Conservation (phyloP, 2,888 invertebrate species). For the Scaptomyza polygonia region DNA sequence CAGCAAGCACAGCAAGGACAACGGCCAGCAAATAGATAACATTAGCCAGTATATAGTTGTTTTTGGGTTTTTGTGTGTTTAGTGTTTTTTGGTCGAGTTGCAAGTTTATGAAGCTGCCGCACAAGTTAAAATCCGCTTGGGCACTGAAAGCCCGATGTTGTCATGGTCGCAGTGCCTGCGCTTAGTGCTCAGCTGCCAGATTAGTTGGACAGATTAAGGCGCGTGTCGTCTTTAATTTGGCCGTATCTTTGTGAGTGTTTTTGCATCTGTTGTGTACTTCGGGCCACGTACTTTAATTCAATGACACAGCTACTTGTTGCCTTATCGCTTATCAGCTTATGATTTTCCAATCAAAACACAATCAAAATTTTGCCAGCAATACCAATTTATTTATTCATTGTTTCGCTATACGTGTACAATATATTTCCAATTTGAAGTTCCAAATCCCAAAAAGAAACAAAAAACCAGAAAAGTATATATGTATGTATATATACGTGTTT, state of each 20-base stretch:
- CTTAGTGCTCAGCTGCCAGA: slow-evolving; percentile 30
- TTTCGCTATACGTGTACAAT: slow-evolving; percentile 30
- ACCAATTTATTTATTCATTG: slow-evolving; percentile 55
- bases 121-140: slow-evolving; percentile 29
- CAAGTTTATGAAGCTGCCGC: slow-evolving; percentile 50
- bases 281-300: slow-evolving; percentile 44
- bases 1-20: slow-evolving; percentile 17
- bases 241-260: slow-evolving; percentile 16
- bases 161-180: slow-evolving; percentile 7
- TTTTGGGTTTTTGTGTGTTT: background rate
- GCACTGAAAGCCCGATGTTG: slow-evolving; percentile 2
- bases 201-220: slow-evolving; percentile 60
- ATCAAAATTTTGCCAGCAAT: slow-evolving; percentile 45
- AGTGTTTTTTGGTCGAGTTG: slow-evolving; percentile 28
- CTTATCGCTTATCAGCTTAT: slow-evolving; percentile 30
- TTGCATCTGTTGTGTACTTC: slow-evolving; percentile 17
- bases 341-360: slow-evolving; percentile 55
- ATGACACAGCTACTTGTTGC: slow-evolving; percentile 60
- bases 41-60: slow-evolving; percentile 34
- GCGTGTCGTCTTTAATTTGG: slow-evolving; percentile 45
- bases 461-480: too few species aligned
- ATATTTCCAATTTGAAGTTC: slow-evolving; percentile 67
- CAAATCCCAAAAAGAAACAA: slow-evolving; percentile 56
- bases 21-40: slow-evolving; percentile 51
- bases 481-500: too few species aligned